Evolutionary conservation across 2,888 invertebrate species (phyloP).

Genomic region (Chrysomela aeneicollis): DNA sequence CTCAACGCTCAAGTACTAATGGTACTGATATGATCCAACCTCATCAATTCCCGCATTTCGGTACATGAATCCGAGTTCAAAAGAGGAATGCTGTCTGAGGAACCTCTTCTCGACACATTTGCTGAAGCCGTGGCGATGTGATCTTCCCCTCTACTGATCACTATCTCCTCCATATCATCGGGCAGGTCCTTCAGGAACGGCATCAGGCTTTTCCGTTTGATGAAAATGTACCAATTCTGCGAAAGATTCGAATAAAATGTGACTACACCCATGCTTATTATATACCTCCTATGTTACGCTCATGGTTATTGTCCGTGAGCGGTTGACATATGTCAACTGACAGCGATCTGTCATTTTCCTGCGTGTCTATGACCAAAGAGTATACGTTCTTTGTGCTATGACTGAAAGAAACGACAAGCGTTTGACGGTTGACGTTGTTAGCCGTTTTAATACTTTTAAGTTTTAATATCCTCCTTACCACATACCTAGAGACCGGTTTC

Average conservation of each 20-base stretch:
- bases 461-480: too few species aligned
- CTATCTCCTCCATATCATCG: constrained; percentile 42
- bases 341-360: too few species aligned
- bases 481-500: too few species aligned
- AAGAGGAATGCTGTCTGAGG: constrained; percentile 59
- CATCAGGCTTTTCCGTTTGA: constrained; percentile 55
- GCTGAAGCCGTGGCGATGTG: constrained; percentile 42
- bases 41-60: constrained; percentile 61
- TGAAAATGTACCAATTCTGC: constrained; percentile 61
- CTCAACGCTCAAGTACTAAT: constrained; percentile 58
- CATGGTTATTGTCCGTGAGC: too few species aligned
- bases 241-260: constrained; percentile 38
- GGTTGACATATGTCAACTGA: too few species aligned
- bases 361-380: too few species aligned
- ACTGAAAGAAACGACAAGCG: too few species aligned
- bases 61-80: constrained; percentile 56
- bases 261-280: background rate
- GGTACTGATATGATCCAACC: constrained; percentile 62
- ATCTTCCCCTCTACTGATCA: constrained; percentile 44
- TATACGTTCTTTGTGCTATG: too few species aligned
- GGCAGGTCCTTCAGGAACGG: constrained; percentile 47
- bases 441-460: too few species aligned
- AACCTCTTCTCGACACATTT: constrained; percentile 48
- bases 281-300: background rate
- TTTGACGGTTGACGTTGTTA: too few species aligned